These are phyloP conservation scores for Orussus abietinus DNA, from an alignment of 1,140 invertebrate genomes.

Conservation along the genomic window DNA sequence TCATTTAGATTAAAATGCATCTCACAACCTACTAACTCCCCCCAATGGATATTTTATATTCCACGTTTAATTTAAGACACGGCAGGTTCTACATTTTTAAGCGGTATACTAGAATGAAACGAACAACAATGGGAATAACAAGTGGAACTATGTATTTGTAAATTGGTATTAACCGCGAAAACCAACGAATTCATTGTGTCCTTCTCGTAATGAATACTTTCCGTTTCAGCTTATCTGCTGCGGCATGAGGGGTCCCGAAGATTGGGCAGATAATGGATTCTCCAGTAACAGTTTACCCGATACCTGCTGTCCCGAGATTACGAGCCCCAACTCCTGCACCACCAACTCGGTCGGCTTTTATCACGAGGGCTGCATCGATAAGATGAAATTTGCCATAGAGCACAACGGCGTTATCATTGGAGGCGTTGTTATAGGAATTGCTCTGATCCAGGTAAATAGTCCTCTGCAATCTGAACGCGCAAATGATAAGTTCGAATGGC, in stretches of 20 bases:
- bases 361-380: constrained; percentile 62
- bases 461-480: no score
- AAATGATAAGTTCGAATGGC: no score
- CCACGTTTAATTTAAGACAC: no score
- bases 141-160: constrained; percentile 2
- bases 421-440: constrained; percentile 73
- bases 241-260: constrained; percentile 64
- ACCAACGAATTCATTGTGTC: no score
- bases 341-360: constrained; percentile 46
- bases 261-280: constrained; percentile 61
- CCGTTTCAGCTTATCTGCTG: constrained; percentile 76
- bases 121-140: constrained; percentile 12
- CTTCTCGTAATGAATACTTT: no score
- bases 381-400: constrained; percentile 62
- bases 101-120: constrained; percentile 10
- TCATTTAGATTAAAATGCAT: no score
- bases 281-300: constrained; percentile 58
- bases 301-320: constrained; percentile 64
- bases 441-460: constrained; percentile 72
- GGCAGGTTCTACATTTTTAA: neutral
- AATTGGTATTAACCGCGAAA: no score
- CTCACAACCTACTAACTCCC: no score
- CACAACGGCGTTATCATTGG: constrained; percentile 69
- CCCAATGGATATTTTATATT: no score
- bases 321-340: constrained; percentile 55